Base-by-base conservation (phyloP, 2,888 invertebrate genomes). In the Mesoligia furuncula region DNA sequence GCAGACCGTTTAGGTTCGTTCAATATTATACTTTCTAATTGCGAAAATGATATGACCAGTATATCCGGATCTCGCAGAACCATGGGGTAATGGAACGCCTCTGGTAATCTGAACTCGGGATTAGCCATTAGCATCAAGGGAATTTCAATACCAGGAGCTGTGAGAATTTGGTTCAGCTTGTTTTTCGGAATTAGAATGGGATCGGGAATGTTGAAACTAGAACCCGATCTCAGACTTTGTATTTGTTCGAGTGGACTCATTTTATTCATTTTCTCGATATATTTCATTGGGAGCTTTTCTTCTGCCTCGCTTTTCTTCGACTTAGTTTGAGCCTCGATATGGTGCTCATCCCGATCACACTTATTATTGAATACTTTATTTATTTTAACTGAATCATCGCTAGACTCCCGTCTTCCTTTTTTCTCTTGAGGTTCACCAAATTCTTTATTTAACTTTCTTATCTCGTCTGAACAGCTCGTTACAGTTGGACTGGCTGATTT, bases 101-200 rank as follows among this genome's bases (percentile, higher is more conserved):
- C 98, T 0, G 98, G 98, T 85, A 98, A 91, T 86, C 98, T 96
- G 59, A 98, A 94, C 92, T 98, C 98, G 0, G 98, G 98, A 80
- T 98, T 95, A 76, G 98, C 97, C 80, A 97, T 97, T 57, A 98
- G 93, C 66, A 98, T 94, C 72, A 98, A 97, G 0, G 98, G 98
- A 81, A 98, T 98, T 96, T 98, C 98, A 73, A 97, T 97, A 2
- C 97, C 98, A 0, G 98, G 98, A 8, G 98, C 97, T 2, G 97
- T 97, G 42, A 98, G 95, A 59, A 98, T 97, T 36, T 97, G 97
- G 73, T 98, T 97, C 69, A 98, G 94, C 89, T 97, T 97, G 90
- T 98, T 98, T 94, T 98, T 98, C 72, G 98, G 98, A 82, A 98
- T 98, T 80, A 98, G 93, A 89, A 98, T 96, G 17, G 98, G 98